Evolutionary conservation across 2,797 vertebrate genomes (phyloP).

Genomic region (Naso thynnoides): DNA sequence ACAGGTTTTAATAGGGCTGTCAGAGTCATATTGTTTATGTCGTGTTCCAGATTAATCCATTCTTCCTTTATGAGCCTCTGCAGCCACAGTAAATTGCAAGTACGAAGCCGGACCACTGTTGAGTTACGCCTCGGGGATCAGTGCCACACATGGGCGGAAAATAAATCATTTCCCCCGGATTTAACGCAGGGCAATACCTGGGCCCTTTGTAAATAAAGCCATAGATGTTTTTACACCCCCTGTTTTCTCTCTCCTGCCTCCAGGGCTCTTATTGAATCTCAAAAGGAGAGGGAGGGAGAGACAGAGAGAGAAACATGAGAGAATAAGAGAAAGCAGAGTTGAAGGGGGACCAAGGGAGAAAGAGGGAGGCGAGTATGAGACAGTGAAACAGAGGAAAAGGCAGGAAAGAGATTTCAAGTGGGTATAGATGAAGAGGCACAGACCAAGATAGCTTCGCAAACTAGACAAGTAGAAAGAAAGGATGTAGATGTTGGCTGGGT

Average conservation of each 20-base stretch:
- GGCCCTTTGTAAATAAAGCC: constrained; percentile 86
- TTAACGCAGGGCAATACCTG: constrained; percentile 83
- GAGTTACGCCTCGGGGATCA: constrained; percentile 84
- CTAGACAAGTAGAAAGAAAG: constrained; percentile 64
- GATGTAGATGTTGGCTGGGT: constrained; percentile 75
- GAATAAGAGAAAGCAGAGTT: constrained; percentile 80
- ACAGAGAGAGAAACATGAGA: constrained; percentile 78
- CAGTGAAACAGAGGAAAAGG: constrained; percentile 56
- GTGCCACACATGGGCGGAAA: constrained; percentile 81
- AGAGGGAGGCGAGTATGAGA: constrained; percentile 38
- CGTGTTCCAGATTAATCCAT: constrained; percentile 87
- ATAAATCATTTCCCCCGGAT: constrained; percentile 86
- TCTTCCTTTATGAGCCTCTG: constrained; percentile 87
- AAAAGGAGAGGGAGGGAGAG: constrained; percentile 75
- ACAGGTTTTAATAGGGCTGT: constrained; percentile 86
- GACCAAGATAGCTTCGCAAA: constrained; percentile 68
- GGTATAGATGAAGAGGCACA: constrained; percentile 73
- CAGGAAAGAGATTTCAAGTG: constrained; percentile 67
- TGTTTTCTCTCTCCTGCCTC: constrained; percentile 79
- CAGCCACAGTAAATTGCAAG: constrained; percentile 85
- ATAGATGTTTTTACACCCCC: constrained; percentile 85
- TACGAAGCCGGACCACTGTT: constrained; percentile 77
- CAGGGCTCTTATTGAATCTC: constrained; percentile 85
- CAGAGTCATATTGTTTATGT: constrained; percentile 87
- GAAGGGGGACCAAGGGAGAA: constrained; percentile 65